Percentiles rank a stretch among this genome's conserved stretches.
Evolutionary conservation across 1,140 invertebrate species (phyloP).

Genomic region (Drosophila parabipectinata): DNA sequence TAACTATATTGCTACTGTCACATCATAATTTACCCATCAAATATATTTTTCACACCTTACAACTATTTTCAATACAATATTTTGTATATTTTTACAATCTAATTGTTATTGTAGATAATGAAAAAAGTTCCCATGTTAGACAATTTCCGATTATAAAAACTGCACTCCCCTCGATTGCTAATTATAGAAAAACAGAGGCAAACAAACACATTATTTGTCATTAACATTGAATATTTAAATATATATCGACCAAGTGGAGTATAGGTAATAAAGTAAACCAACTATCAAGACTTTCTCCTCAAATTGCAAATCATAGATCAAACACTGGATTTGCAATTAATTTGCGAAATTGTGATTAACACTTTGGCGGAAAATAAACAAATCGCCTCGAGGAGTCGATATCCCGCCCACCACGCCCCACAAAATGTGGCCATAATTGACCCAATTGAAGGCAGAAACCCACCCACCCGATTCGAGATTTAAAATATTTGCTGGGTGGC

Average conservation of each 20-base stretch:
- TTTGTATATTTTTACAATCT: constrained; percentile 27
- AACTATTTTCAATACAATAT: background rate
- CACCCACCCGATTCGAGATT: background rate
- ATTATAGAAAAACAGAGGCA: background rate
- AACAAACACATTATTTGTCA: background rate
- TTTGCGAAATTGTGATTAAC: background rate
- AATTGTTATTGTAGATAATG: constrained; percentile 10
- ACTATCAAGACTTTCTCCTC: background rate
- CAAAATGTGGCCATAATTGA: background rate
- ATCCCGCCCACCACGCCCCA: background rate
- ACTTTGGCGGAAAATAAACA: background rate
- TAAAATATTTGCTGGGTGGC: constrained; percentile 19
- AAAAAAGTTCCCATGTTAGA: background rate
- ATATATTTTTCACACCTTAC: background rate
- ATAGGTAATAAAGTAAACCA: no score
- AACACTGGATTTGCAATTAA: background rate
- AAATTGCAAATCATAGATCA: background rate
- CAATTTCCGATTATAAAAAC: background rate
- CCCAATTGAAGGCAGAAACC: background rate
- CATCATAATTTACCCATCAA: background rate
- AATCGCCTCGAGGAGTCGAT: background rate
- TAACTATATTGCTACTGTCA: background rate
- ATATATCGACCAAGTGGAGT: background rate
- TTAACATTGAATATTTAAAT: constrained; percentile 1
- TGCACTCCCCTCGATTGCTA: background rate